Evolutionary conservation across 2,888 invertebrate species (phyloP).

Genomic region (Xanthia icteritia): DNA sequence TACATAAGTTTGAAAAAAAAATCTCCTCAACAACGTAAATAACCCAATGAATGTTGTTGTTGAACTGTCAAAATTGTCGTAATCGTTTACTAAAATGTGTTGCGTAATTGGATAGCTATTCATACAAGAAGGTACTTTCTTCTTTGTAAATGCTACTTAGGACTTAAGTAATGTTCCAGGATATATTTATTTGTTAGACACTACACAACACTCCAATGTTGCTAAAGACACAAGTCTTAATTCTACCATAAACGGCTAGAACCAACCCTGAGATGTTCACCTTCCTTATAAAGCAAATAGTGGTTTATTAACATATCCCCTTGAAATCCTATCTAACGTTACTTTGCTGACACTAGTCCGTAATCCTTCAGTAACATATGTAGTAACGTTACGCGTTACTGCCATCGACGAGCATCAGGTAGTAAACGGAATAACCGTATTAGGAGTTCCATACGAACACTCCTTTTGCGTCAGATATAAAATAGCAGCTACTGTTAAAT

Average conservation of each 20-base stretch:
- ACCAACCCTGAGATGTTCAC: background rate
- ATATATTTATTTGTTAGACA: background rate
- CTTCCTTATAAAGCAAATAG: constrained; percentile 47
- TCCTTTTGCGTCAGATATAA: constrained; percentile 31
- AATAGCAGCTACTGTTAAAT: constrained; percentile 29
- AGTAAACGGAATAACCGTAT: constrained; percentile 39
- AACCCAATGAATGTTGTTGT: too few relatives aligned
- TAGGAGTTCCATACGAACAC: constrained; percentile 43
- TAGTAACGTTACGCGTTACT: constrained; percentile 26
- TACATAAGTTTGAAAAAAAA: too few relatives aligned
- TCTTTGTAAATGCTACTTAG: too few relatives aligned
- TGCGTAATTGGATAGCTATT: too few relatives aligned
- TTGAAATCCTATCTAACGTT: constrained; percentile 31
- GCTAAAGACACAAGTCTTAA: background rate
- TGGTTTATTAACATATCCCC: constrained; percentile 43
- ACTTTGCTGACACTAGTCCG: constrained; percentile 17
- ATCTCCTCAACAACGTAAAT: too few relatives aligned
- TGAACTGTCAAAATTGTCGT: too few relatives aligned
- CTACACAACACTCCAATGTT: constrained; percentile 3
- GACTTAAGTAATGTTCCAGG: background rate
- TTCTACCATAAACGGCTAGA: constrained; percentile 28
- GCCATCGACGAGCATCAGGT: constrained; percentile 7
- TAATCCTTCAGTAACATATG: constrained; percentile 42
- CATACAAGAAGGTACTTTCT: background rate
- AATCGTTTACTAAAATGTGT: too few relatives aligned